phyloP scores from a whole-genome alignment of 2,888 invertebrate genomes.

The Augochlorella aurata region DNA sequence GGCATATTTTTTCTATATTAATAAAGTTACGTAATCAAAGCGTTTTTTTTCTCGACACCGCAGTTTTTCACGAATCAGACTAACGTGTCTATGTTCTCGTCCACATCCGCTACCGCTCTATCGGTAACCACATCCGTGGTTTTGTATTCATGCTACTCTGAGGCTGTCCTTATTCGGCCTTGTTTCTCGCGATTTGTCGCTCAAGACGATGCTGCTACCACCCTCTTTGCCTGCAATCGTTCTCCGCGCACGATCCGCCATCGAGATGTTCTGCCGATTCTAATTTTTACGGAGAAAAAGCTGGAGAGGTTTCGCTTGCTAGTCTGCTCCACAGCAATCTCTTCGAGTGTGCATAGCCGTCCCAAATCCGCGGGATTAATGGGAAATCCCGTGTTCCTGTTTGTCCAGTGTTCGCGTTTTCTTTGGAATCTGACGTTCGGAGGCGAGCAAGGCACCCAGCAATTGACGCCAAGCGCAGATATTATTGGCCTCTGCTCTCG shows the following conservation, averaged over 20 bases:
- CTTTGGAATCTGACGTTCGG: background rate
- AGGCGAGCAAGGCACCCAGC: background rate
- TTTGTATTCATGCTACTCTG: background rate
- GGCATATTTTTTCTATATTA: background rate
- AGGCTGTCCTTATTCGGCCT: background rate
- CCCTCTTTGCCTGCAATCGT: background rate
- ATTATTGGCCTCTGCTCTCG: slow-evolving; percentile 23
- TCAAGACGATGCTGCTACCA: background rate
- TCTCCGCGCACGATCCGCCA: background rate
- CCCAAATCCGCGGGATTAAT: background rate
- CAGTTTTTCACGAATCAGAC: background rate
- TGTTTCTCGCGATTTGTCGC: background rate
- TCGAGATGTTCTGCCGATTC: background rate
- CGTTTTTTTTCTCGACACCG: background rate
- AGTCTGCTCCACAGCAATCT: background rate
- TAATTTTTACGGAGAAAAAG: too few species aligned
- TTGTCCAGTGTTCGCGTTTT: background rate
- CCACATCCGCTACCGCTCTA: slow-evolving; percentile 15
- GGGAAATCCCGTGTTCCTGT: background rate
- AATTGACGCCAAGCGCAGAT: slow-evolving; percentile 8
- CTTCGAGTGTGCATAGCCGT: background rate
- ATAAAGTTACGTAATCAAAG: background rate
- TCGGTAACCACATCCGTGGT: slow-evolving; percentile 40
- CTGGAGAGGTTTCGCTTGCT: too few species aligned
- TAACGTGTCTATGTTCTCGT: background rate